Evolutionary conservation across 2,113 vertebrate genomes (phyloP).

Genomic region (Girardinichthys multiradiatus): DNA sequence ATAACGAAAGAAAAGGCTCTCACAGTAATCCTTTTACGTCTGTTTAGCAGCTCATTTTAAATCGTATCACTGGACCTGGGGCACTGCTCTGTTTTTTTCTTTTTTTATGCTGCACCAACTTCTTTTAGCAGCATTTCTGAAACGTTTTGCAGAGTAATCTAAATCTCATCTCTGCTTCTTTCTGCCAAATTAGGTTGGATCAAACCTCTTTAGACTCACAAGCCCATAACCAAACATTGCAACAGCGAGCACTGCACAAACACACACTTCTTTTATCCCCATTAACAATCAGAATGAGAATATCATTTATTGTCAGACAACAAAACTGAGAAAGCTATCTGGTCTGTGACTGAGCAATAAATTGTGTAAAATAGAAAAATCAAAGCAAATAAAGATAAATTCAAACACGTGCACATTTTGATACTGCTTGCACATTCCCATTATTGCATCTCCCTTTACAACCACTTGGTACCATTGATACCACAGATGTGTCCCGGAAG

Average conservation of each 20-base stretch:
- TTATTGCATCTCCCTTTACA: too few relatives aligned
- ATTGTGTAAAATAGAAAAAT: too few relatives aligned
- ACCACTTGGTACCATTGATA: neutral
- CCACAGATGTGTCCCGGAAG: too few relatives aligned
- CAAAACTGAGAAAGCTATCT: too few relatives aligned
- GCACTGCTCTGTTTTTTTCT: neutral
- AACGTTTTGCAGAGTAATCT: neutral
- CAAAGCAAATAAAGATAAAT: too few relatives aligned
- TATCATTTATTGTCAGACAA: too few relatives aligned
- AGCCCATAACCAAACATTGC: neutral
- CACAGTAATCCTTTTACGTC: slow-evolving; percentile 35
- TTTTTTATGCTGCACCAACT: neutral
- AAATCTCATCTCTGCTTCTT: neutral
- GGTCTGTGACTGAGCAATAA: too few relatives aligned
- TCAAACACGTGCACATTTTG: too few relatives aligned
- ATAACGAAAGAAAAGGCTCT: slow-evolving; percentile 23
- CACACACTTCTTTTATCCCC: neutral
- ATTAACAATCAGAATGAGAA: too few relatives aligned
- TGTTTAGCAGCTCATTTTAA: slow-evolving; percentile 41
- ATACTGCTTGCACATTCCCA: too few relatives aligned
- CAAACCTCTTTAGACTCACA: neutral
- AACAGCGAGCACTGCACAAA: neutral
- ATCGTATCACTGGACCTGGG: neutral
- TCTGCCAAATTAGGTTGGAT: neutral
- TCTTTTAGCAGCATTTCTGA: neutral